Evolutionary conservation across 2,888 invertebrate genomes (phyloP), one percentile per base, ranked within the genome.

Genomic region (Andrena bicolor): DNA sequence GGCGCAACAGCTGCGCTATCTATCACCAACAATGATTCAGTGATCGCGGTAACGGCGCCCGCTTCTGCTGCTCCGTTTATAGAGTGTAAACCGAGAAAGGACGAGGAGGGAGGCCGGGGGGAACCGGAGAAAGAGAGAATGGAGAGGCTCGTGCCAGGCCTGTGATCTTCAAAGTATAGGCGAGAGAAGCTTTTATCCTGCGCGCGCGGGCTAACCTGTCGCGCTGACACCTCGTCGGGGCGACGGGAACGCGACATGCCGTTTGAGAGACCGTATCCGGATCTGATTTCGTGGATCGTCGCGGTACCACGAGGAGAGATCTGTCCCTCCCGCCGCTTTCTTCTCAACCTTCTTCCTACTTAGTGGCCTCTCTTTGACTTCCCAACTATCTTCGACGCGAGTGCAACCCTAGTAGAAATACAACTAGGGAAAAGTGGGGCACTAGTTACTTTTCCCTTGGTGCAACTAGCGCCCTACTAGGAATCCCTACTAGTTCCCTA

Each of bases 11-110:
- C 93, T 93, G 93, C 90, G 89, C 92, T 89, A 92, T 92, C 92
- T 92, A 93, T 93, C 92, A 91, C 91, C 90, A 92, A 91, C 93
- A 91, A 93, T 93, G 92, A 93, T 93, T 93, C 92, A 92, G 90
- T 91, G 92, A 93, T 93, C 91, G 91, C 88, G 89, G 41, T 89
- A 90, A 91, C 88, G 90, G 86, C 85, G 86, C 86, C 8, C 81
- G 88, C 82, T 88, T 86, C 78, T 80, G 89, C 78, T 77, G 87
- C 80, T 90, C 89, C 90, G 92, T 92, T 93, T 93, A 92, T 91
- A 91, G 88, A 90, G 90, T 86, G 89, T 90, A 89, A 91, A 90
- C 90, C 83, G 84, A 88, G 88, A 72, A 70, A 80, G 68, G 80
- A 53, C 80, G 69, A 77, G 64, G 80, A 35, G 79, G 49, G 77